Percentiles rank a stretch among this genome's conserved stretches.
Conservation (phyloP, 2,797 vertebrate genomes). For the Pseudochirops cupreus region DNA sequence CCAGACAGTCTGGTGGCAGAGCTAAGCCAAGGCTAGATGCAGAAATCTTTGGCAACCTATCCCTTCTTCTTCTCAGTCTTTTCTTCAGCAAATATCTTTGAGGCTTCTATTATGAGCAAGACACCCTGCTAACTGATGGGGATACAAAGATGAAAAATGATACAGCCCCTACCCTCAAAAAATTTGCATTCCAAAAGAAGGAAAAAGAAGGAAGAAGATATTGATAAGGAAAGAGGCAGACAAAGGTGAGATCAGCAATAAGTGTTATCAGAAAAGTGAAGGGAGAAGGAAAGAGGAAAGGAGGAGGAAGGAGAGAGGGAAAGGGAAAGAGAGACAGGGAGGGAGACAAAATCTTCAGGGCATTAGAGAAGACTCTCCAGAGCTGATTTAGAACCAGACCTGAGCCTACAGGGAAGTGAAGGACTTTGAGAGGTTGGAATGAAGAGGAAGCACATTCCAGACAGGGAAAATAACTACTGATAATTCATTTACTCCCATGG, state of each 20-base stretch:
- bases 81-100: slow-evolving; percentile 42
- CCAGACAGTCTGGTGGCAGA: slow-evolving; percentile 75
- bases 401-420: not conserved
- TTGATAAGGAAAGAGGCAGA: not conserved
- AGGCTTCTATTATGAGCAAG: not conserved
- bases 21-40: slow-evolving; percentile 68
- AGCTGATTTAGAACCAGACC: not conserved
- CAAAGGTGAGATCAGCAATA: not conserved
- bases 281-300: not conserved
- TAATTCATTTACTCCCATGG: not conserved
- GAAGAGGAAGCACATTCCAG: not conserved
- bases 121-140: not conserved
- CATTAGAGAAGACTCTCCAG: not conserved
- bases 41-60: slow-evolving; percentile 71
- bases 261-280: not conserved
- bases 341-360: not conserved
- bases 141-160: not conserved
- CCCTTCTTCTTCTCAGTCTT: slow-evolving; percentile 60
- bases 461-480: not conserved
- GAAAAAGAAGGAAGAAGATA: not conserved
- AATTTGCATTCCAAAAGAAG: not conserved
- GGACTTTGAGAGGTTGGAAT: not conserved
- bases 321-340: not conserved
- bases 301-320: not conserved
- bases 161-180: not conserved